Percentiles rank a stretch among this genome's conserved stretches.
phyloP scores from a whole-genome alignment of 1,140 invertebrate species.

The Theocolax elegans region DNA sequence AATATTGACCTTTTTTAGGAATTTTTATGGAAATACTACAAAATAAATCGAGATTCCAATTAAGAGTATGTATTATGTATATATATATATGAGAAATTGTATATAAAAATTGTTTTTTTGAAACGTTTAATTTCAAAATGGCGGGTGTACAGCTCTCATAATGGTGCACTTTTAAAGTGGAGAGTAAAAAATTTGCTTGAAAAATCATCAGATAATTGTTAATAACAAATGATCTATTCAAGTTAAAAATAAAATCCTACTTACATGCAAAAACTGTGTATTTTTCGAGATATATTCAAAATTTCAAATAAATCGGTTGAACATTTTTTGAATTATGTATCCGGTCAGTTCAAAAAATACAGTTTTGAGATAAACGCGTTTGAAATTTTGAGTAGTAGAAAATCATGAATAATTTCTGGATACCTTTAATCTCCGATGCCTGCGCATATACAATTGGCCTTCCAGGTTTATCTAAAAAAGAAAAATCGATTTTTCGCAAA shows the following conservation, averaged over 20 bases:
- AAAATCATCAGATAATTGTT: constrained; percentile 6
- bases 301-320: constrained; percentile 16
- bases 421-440: no score
- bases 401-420: constrained; percentile 30
- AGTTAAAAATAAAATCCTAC: background rate
- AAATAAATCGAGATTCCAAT: no score
- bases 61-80: no score
- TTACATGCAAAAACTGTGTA: background rate
- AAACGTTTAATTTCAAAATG: no score
- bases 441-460: no score
- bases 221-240: background rate
- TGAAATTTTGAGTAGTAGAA: constrained; percentile 21
- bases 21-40: no score
- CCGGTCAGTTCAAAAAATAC: constrained; percentile 10
- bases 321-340: constrained; percentile 14
- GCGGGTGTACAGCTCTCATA: background rate
- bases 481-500: no score
- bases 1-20: no score
- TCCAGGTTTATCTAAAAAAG: no score
- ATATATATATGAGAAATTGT: no score
- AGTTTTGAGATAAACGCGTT: constrained; percentile 32
- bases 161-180: background rate
- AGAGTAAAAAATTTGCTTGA: background rate
- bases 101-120: no score
- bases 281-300: constrained; percentile 6